These are phyloP conservation scores for Lasioglossum calceatum DNA, from an alignment of 2,888 invertebrate genomes.

Conservation along the genomic window DNA sequence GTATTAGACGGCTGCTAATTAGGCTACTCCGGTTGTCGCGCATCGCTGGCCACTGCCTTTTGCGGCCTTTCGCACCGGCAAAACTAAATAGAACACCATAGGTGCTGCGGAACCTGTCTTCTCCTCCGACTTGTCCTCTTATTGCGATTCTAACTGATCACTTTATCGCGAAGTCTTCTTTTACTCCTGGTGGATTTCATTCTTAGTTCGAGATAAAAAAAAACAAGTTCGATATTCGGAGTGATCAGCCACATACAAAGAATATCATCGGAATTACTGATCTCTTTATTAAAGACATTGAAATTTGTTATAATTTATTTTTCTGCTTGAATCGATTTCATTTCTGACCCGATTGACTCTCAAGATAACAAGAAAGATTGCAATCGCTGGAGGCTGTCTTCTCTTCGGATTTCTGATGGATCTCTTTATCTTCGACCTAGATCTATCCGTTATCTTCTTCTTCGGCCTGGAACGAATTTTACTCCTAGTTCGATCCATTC, in stretches of 20 bases:
- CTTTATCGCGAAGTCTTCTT: background rate
- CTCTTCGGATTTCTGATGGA: background rate
- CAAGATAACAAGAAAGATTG: background rate
- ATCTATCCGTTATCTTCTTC: background rate
- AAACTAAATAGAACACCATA: slow-evolving; percentile 70
- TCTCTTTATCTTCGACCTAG: background rate
- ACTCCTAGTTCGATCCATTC: background rate
- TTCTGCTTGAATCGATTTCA: background rate
- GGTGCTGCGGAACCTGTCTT: background rate
- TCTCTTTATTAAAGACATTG: background rate
- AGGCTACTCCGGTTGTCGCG: slow-evolving; percentile 77
- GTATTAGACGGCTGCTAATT: slow-evolving; percentile 79
- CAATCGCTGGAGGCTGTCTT: background rate
- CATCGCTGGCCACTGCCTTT: slow-evolving; percentile 70
- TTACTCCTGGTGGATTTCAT: background rate
- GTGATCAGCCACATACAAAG: too few relatives aligned
- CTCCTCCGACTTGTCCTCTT: background rate
- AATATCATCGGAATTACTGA: background rate
- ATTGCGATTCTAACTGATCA: background rate
- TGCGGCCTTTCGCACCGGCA: slow-evolving; percentile 57
- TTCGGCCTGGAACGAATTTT: background rate
- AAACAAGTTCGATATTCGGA: background rate
- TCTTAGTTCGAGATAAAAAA: background rate
- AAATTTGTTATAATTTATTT: background rate
- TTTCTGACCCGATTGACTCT: background rate